Conservation (phyloP, 2,113 vertebrate genomes). For the Anser brachyrhynchus region DNA sequence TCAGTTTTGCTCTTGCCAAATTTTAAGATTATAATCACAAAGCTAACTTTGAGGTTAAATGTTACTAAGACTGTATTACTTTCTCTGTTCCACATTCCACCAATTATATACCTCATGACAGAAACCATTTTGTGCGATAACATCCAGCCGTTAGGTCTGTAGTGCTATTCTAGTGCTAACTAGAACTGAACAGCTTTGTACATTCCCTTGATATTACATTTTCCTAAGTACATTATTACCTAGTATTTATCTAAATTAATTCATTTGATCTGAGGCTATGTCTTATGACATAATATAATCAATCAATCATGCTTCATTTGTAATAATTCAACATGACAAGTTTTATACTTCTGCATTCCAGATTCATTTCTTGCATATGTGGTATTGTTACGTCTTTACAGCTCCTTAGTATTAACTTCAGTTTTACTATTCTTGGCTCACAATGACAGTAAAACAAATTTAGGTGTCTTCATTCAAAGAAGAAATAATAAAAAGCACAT, state of each 20-base stretch:
- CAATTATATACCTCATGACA: neutral
- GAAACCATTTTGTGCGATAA: neutral
- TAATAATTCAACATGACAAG: conserved; percentile 22
- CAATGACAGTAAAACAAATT: neutral
- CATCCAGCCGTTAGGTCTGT: neutral
- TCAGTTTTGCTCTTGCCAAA: neutral
- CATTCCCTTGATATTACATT: neutral
- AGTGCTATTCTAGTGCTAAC: neutral
- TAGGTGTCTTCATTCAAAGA: neutral
- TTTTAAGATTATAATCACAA: neutral
- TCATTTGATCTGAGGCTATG: conserved; percentile 10
- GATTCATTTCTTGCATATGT: neutral
- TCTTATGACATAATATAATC: conserved; percentile 48
- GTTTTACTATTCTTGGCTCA: neutral
- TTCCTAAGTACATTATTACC: conserved; percentile 47
- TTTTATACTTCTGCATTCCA: conserved; percentile 11
- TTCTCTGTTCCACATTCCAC: neutral
- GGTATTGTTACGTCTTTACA: neutral
- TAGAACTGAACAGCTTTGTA: neutral
- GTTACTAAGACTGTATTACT: neutral
- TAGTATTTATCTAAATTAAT: conserved; percentile 66
- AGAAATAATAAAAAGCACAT: rapidly evolving
- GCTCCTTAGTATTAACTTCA: neutral
- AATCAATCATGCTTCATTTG: conserved; percentile 44
- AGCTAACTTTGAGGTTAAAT: neutral